These are phyloP conservation scores for Loxodonta africana DNA, from an alignment of 2,113 vertebrate genomes.

Conservation along the genomic window DNA sequence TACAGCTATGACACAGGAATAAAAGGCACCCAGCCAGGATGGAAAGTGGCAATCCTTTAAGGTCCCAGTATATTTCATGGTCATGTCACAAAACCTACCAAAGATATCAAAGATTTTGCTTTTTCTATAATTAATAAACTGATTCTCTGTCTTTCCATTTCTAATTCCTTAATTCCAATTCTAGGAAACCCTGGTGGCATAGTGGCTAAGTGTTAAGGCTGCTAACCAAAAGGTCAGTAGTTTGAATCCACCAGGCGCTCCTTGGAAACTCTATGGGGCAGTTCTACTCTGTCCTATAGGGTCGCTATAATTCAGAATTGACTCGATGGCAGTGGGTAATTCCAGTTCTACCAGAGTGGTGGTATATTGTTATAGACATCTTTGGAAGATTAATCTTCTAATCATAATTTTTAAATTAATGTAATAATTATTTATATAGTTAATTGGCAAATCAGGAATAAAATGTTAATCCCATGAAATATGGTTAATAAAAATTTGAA, in stretches of 20 bases:
- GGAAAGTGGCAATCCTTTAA: not conserved
- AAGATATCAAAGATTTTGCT: conserved; percentile 52
- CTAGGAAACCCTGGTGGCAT: too few species aligned
- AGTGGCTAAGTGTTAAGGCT: too few species aligned
- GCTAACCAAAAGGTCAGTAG: too few species aligned
- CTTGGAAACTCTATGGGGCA: too few species aligned
- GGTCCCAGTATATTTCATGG: not conserved
- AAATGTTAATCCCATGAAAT: conserved; percentile 78
- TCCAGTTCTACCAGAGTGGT: conserved; percentile 70
- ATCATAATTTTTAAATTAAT: conserved; percentile 82
- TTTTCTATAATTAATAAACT: conserved; percentile 60
- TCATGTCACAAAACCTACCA: conserved; percentile 44
- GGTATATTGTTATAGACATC: conserved; percentile 80
- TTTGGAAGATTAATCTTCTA: conserved; percentile 80
- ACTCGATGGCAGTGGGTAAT: conserved; percentile 20
- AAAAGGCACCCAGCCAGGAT: not conserved
- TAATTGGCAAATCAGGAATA: conserved; percentile 79
- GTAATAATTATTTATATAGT: conserved; percentile 76
- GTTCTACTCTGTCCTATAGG: too few species aligned
- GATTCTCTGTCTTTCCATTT: conserved; percentile 71
- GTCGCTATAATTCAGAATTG: too few species aligned
- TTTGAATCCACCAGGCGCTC: too few species aligned
- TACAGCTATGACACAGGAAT: not conserved
- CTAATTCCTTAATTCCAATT: conserved; percentile 80
- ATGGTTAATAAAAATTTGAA: conserved; percentile 81